Conservation (phyloP, 2,113 vertebrate genomes). For the Corapipo altera region DNA sequence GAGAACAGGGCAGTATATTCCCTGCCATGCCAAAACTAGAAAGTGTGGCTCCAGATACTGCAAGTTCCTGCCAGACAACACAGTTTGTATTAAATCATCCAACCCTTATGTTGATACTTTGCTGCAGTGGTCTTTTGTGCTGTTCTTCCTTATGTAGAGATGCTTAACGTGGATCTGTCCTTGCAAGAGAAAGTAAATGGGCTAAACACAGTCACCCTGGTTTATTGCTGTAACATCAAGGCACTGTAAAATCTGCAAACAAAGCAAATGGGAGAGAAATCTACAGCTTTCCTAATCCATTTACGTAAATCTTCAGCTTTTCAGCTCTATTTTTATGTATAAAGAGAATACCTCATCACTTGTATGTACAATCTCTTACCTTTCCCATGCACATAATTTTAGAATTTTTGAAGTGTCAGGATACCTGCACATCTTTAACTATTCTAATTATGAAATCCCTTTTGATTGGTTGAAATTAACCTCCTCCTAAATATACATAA, state of each 20-base stretch:
- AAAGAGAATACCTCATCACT: background rate
- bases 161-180: background rate
- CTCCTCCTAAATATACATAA: background rate
- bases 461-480: background rate
- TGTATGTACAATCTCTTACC: background rate
- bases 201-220: conserved; percentile 4
- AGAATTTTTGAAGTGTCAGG: background rate
- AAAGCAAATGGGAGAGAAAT: conserved; percentile 21
- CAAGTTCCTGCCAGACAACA: background rate
- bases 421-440: background rate
- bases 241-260: conserved; percentile 17
- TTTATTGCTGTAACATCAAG: conserved; percentile 29
- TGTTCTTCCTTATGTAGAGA: background rate
- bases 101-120: background rate
- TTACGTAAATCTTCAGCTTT: background rate
- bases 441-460: background rate
- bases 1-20: background rate
- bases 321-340: background rate
- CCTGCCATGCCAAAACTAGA: background rate
- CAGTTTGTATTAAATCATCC: background rate
- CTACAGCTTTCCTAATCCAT: background rate
- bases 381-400: background rate
- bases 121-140: background rate
- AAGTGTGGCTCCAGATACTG: background rate
- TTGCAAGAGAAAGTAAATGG: background rate